A percentile compares a stretch with the other conserved stretches of the same genome.
Conservation (phyloP, 2,113 vertebrate genomes). For the Cyphomyrus discorhynchus region DNA sequence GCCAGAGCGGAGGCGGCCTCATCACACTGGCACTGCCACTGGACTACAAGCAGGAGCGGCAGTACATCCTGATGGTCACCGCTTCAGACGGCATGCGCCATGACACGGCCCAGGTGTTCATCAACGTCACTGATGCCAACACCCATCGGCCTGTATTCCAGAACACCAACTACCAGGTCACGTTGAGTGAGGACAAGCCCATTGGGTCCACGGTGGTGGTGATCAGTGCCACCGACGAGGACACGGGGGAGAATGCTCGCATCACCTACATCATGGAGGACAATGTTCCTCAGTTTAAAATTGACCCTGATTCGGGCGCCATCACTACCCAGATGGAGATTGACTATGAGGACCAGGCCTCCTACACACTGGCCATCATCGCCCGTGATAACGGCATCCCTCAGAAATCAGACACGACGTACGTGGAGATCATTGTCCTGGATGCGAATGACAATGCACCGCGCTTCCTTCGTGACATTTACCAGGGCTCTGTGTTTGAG, state of each 20-base stretch:
- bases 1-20: slow-evolving; percentile 88
- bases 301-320: slow-evolving; percentile 79
- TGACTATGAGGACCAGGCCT: slow-evolving; percentile 88
- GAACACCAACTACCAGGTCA: slow-evolving; percentile 82
- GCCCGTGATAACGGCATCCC: slow-evolving; percentile 91
- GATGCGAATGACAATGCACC: slow-evolving; percentile 88
- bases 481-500: slow-evolving; percentile 80
- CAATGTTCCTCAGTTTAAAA: slow-evolving; percentile 85
- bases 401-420: slow-evolving; percentile 87
- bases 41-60: slow-evolving; percentile 94
- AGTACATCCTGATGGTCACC: slow-evolving; percentile 84
- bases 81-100: slow-evolving; percentile 85
- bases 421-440: slow-evolving; percentile 82
- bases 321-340: slow-evolving; percentile 83
- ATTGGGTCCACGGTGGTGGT: slow-evolving; percentile 79
- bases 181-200: slow-evolving; percentile 74
- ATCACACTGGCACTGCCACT: slow-evolving; percentile 84
- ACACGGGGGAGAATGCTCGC: slow-evolving; percentile 88
- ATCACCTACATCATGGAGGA: slow-evolving; percentile 90
- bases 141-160: slow-evolving; percentile 92
- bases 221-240: slow-evolving; percentile 85
- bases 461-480: slow-evolving; percentile 76
- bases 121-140: slow-evolving; percentile 93
- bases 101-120: slow-evolving; percentile 83
- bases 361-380: slow-evolving; percentile 83